A percentile compares a stretch with the other conserved stretches of the same genome.
These are phyloP conservation scores for Xylota segnis DNA, from an alignment of 2,888 invertebrate species.

Conservation along the genomic window DNA sequence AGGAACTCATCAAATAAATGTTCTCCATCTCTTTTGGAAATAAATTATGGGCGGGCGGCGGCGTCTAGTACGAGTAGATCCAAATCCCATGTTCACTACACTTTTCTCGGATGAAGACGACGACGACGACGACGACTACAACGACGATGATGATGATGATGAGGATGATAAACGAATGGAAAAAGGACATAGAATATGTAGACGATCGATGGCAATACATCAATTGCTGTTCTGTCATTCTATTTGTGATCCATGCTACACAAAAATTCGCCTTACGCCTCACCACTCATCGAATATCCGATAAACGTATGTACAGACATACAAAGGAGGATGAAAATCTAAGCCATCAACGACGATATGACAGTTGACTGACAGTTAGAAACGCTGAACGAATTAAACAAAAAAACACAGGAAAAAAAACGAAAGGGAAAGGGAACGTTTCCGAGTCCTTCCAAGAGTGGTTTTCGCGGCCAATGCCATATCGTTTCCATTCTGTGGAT, in stretches of 20 bases:
- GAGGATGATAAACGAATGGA: slow-evolving; percentile 38
- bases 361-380: slow-evolving; percentile 59
- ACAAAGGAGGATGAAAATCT: slow-evolving; percentile 25
- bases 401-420: neutral
- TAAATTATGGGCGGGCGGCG: slow-evolving; percentile 24
- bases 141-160: slow-evolving; percentile 15
- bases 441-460: neutral
- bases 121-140: slow-evolving; percentile 13
- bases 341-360: slow-evolving; percentile 54
- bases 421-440: slow-evolving; percentile 1
- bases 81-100: slow-evolving; percentile 12
- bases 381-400: slow-evolving; percentile 40
- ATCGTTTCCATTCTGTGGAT: slow-evolving; percentile 35
- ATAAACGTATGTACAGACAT: slow-evolving; percentile 22
- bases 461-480: slow-evolving; percentile 42
- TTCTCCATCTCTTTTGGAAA: slow-evolving; percentile 7
- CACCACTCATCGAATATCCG: neutral
- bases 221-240: slow-evolving; percentile 22
- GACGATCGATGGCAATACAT: slow-evolving; percentile 47
- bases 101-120: slow-evolving; percentile 11
- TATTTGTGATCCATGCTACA: neutral
- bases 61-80: slow-evolving; percentile 6
- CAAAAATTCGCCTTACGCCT: neutral
- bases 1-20: slow-evolving; percentile 56
- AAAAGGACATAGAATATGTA: slow-evolving; percentile 24